Conservation (phyloP, 2,888 invertebrate genomes). For the Thereva nobilitata region DNA sequence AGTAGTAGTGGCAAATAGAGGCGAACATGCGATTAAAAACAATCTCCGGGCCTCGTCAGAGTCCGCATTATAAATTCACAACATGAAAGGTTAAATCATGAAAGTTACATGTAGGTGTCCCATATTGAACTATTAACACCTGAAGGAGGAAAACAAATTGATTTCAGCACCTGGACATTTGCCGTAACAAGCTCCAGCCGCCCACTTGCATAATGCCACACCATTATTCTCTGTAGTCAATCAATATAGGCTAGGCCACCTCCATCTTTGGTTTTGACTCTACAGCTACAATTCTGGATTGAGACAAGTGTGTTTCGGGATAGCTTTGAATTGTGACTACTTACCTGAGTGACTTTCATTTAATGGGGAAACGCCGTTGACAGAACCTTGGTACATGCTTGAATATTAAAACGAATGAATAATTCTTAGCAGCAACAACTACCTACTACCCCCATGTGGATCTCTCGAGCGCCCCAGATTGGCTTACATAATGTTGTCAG, state of each 20-base stretch:
- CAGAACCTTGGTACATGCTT: no score
- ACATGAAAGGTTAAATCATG: slow-evolving; percentile 46
- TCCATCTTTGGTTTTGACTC: slow-evolving; percentile 18
- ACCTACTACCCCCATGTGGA: no score
- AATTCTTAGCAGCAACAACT: no score
- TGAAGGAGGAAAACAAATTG: slow-evolving; percentile 31
- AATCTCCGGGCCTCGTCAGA: no score
- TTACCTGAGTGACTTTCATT: no score
- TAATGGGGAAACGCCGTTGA: slow-evolving; percentile 13
- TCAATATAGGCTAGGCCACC: slow-evolving; percentile 22
- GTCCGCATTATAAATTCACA: slow-evolving; percentile 45
- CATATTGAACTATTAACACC: slow-evolving; percentile 34
- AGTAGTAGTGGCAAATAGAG: no score
- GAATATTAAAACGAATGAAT: no score
- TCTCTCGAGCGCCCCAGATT: no score
- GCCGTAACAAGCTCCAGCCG: slow-evolving; percentile 3
- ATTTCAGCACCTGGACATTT: slow-evolving; percentile 29
- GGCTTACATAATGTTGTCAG: no score
- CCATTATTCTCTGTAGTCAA: background rate
- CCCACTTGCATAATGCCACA: slow-evolving; percentile 22
- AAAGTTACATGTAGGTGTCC: slow-evolving; percentile 36
- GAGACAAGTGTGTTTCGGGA: no score
- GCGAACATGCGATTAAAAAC: no score
- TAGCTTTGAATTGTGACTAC: no score
- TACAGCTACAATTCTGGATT: background rate